A percentile compares a stretch with the other conserved stretches of the same genome.
These are phyloP conservation scores for Pavo muticus DNA, from an alignment of 2,113 vertebrate genomes.

Conservation along the genomic window DNA sequence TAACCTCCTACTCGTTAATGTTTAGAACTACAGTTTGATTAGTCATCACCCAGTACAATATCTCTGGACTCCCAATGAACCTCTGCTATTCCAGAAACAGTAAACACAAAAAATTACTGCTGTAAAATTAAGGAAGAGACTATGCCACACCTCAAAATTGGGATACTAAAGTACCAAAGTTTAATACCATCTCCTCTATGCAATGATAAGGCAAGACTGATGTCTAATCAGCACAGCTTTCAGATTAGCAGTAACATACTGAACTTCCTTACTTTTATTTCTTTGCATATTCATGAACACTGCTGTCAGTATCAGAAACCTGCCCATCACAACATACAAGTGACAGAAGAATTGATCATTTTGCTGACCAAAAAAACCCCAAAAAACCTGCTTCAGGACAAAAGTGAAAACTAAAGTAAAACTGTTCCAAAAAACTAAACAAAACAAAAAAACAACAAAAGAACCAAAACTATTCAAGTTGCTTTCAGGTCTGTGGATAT, in stretches of 20 bases:
- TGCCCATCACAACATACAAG: not conserved
- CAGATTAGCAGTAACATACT: not conserved
- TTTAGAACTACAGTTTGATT: conserved; percentile 18
- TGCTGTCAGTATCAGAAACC: not conserved
- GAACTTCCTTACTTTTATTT: not conserved
- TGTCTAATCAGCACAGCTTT: not conserved
- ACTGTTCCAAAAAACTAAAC: too few species aligned
- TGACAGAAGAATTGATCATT: not conserved
- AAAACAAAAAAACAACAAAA: too few species aligned
- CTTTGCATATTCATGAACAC: not conserved
- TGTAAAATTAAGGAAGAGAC: not conserved
- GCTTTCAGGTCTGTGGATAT: not conserved
- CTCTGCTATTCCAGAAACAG: not conserved
- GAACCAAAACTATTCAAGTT: not conserved
- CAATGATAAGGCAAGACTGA: not conserved
- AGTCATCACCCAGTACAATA: not conserved
- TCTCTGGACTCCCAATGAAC: not conserved
- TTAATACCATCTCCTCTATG: not conserved
- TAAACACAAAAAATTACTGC: not conserved
- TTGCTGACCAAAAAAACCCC: not conserved
- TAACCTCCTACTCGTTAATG: not conserved
- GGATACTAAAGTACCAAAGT: not conserved
- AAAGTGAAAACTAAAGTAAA: not conserved
- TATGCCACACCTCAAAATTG: not conserved
- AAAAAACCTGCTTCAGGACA: not conserved